phyloP scores from a whole-genome alignment of 1,140 invertebrate species.

The Pseudoatta argentina region DNA sequence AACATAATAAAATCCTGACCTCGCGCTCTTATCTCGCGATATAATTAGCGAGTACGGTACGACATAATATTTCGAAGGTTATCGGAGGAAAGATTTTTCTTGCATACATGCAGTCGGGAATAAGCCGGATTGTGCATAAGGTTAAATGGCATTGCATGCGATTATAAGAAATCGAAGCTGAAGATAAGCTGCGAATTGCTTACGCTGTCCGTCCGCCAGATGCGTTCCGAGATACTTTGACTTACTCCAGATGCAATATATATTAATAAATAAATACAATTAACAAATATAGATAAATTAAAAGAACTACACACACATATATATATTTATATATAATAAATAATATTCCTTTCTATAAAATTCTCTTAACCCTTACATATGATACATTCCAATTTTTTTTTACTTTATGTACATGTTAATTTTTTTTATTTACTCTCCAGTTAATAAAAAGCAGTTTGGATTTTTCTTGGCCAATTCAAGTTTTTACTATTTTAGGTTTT shows the following conservation, averaged over 20 bases:
- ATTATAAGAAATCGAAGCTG: slow-evolving; percentile 52
- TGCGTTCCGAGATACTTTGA: not conserved
- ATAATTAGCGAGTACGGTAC: slow-evolving; percentile 62
- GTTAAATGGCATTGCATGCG: slow-evolving; percentile 66
- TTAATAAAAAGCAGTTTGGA: too few species aligned
- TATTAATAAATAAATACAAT: not conserved
- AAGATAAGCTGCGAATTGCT: slow-evolving; percentile 52
- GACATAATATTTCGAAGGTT: slow-evolving; percentile 66
- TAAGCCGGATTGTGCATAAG: slow-evolving; percentile 63
- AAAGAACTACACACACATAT: too few species aligned
- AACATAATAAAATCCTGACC: slow-evolving; percentile 43
- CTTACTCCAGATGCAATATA: not conserved
- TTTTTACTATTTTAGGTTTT: too few species aligned
- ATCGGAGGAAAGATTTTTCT: slow-evolving; percentile 67
- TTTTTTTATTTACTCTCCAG: too few species aligned
- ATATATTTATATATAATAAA: not conserved
- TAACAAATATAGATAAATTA: not conserved
- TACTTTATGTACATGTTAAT: too few species aligned
- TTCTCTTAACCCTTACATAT: not conserved
- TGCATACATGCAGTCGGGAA: slow-evolving; percentile 46
- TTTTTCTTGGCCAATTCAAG: too few species aligned
- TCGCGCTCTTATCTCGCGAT: slow-evolving; percentile 63
- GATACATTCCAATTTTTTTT: too few species aligned
- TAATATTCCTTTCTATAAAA: not conserved
- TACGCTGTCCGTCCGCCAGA: slow-evolving; percentile 36